Base-by-base conservation (phyloP, 2,113 vertebrate species). In the Galeopterus variegatus region DNA sequence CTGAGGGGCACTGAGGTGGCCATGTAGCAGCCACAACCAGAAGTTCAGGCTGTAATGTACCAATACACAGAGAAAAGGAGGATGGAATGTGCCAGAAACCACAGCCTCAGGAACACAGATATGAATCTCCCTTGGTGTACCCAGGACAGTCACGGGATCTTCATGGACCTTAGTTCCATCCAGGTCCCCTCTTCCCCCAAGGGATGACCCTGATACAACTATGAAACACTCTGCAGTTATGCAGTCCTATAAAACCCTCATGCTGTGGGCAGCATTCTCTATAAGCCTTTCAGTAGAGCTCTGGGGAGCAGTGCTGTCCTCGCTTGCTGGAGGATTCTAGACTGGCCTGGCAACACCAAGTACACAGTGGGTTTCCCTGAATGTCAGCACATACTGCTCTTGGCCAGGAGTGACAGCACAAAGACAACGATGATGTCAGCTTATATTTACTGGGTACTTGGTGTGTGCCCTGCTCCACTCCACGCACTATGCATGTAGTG, bases 391-490 rank as follows among this genome's bases (percentile, higher is more conserved):
- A 93, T 50, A 31, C 23, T 2, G 13, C 23, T 1, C 60, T 41
- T 50, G 50, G 52, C 58, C 65, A 23, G 36, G 21, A 91, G 60
- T 18, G 8, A 18, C 0, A 6, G 52, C 79, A 83, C 62, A 58
- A 80, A 54, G 26, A 6, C 58, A 1, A 8, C 0, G 13, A 52
- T 31, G 10, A 36, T 3, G 4, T 33, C 70, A 13, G 65, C 67
- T 83, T 87, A 3, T 4, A 7, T 17, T 41, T 64, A 3, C 33
- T 0, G 0, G 9, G n/a, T 6, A 5, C 76, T 23, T 70, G 36
- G 58, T n/a, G 8, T 4, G 3, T 48, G 81, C 70, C 54, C 18
- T 56, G 48, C 5, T 21, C 50, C 52, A 19, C 84, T 88, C 60
- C 15, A n/a, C 77, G 67, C 54, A 48, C 45, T 26, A 23, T 11